These are phyloP conservation scores for Caretta caretta DNA, from an alignment of 2,113 vertebrate species.

Conservation along the genomic window DNA sequence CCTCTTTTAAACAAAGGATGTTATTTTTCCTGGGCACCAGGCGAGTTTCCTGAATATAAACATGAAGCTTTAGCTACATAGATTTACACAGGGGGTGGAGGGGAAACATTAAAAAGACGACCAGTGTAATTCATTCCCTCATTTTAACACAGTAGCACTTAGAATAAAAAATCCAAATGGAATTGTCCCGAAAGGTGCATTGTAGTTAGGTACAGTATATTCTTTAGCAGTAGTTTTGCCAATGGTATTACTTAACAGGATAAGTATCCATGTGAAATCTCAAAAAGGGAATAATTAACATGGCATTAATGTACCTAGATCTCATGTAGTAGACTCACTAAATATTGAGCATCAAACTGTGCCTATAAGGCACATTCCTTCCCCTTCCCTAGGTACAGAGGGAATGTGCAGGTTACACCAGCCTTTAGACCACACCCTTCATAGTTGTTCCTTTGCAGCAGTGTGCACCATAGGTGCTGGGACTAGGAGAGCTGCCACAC, in stretches of 20 bases:
- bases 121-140: not conserved
- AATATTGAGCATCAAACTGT: fast-evolving
- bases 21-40: not conserved
- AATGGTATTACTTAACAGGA: not conserved
- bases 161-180: fast-evolving
- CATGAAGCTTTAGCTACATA: not conserved
- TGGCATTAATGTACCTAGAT: fast-evolving
- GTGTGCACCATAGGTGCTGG: not conserved
- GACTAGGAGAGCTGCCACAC: no score
- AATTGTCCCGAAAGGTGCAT: not conserved
- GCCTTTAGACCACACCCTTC: not conserved
- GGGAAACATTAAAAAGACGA: not conserved
- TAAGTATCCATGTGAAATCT: fast-evolving
- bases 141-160: not conserved
- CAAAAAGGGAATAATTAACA: not conserved
- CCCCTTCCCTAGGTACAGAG: not conserved
- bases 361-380: fast-evolving
- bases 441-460: not conserved
- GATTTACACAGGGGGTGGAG: not conserved
- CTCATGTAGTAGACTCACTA: not conserved
- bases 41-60: not conserved
- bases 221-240: not conserved
- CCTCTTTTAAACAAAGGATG: not conserved
- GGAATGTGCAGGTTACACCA: fast-evolving
- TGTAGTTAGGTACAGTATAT: not conserved